Evolutionary conservation across 2,113 vertebrate species (phyloP).

Genomic region (Terrapene triunguis): DNA sequence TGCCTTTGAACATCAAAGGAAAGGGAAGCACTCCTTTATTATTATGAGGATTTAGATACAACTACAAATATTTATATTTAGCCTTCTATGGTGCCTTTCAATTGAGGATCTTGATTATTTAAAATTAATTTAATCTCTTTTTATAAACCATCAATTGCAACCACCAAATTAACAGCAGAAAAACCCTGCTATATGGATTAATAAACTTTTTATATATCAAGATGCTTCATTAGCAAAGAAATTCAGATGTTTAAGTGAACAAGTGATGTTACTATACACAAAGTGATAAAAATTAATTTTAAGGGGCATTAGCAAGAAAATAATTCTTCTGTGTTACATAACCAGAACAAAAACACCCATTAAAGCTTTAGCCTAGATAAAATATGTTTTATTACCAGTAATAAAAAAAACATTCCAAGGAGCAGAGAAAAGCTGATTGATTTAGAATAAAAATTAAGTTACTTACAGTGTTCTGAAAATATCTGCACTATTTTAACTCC

Average conservation of each 20-base stretch:
- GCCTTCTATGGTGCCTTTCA: not conserved
- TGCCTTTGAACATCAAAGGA: not conserved
- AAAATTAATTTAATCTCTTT: not conserved
- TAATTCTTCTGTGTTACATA: not conserved
- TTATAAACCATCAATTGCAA: not conserved
- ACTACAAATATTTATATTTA: no score
- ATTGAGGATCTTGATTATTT: not conserved
- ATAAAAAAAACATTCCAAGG: not conserved
- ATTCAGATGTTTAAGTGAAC: not conserved
- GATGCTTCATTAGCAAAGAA: not conserved
- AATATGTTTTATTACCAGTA: not conserved
- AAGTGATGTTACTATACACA: not conserved
- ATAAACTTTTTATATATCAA: not conserved
- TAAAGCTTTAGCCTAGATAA: not conserved
- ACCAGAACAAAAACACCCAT: not conserved
- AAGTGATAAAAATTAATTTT: not conserved
- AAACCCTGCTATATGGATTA: not conserved
- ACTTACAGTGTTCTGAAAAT: not conserved
- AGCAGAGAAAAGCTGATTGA: not conserved
- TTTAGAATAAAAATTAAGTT: not conserved
- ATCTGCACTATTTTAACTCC: not conserved
- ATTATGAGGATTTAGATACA: no score
- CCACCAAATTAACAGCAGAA: not conserved
- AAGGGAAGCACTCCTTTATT: not conserved
- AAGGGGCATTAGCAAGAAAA: not conserved